These are phyloP conservation scores for Leptinotarsa tumamoca DNA, from an alignment of 2,888 invertebrate species.

Conservation along the genomic window DNA sequence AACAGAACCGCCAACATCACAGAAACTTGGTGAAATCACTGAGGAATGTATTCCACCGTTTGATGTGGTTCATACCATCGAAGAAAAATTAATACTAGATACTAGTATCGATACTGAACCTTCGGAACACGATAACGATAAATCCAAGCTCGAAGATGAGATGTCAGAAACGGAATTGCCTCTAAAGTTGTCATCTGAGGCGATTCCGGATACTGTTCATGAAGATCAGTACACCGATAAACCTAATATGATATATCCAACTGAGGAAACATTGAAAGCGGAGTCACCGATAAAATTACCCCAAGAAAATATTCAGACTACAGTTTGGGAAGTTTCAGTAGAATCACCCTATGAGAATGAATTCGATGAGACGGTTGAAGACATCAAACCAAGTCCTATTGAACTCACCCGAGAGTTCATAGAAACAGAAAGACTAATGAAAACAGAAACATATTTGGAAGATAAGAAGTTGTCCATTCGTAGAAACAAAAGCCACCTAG, in stretches of 20 bases:
- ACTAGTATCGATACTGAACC: no score
- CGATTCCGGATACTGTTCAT: no score
- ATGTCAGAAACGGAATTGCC: no score
- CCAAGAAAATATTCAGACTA: slow-evolving; percentile 68
- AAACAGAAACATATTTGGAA: slow-evolving; percentile 20
- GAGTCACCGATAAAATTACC: slow-evolving; percentile 56
- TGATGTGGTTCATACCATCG: no score
- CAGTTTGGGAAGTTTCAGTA: slow-evolving; percentile 69
- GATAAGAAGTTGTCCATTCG: neutral
- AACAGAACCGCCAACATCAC: no score
- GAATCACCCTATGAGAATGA: slow-evolving; percentile 62
- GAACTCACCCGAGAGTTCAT: slow-evolving; percentile 30
- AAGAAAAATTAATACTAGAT: no score
- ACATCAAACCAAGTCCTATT: slow-evolving; percentile 46
- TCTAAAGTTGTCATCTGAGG: no score
- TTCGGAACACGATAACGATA: no score
- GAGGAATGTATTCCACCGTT: no score
- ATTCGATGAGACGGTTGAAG: slow-evolving; percentile 61
- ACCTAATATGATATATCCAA: slow-evolving; percentile 22
- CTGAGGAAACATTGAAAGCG: slow-evolving; percentile 47
- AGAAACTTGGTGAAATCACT: no score
- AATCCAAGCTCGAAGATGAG: no score
- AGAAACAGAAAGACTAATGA: slow-evolving; percentile 33
- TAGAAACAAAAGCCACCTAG: neutral
- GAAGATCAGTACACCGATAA: slow-evolving; percentile 56